Percentiles rank a stretch among this genome's conserved stretches.
phyloP scores from a whole-genome alignment of 1,140 invertebrate genomes.

The Atta cephalotes region DNA sequence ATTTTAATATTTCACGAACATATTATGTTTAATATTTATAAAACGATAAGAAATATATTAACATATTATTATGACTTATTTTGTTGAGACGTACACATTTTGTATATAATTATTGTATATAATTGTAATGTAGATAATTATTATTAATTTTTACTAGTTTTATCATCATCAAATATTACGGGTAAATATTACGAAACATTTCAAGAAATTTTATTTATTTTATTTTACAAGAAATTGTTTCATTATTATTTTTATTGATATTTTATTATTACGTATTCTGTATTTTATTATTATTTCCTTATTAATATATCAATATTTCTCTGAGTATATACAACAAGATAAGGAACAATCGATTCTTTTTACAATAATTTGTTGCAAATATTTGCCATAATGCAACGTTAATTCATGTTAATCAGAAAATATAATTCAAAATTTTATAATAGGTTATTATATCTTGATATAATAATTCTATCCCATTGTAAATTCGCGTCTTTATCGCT shows the following conservation, averaged over 20 bases:
- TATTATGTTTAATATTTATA: not conserved
- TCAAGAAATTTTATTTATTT: too few species aligned
- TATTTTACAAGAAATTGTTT: too few species aligned
- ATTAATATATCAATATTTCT: not conserved
- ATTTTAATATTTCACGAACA: not conserved
- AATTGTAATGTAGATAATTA: not conserved
- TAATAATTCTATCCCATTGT: not conserved
- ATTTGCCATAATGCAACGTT: not conserved
- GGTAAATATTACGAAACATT: not conserved
- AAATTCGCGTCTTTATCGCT: constrained; percentile 14
- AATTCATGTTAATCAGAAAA: not conserved
- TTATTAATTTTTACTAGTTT: not conserved
- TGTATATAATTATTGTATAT: not conserved
- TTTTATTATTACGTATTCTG: too few species aligned
- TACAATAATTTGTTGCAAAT: not conserved
- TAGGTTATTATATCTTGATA: not conserved
- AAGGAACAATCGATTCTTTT: not conserved
- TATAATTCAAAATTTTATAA: not conserved
- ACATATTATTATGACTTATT: not conserved
- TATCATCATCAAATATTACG: not conserved
- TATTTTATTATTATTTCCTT: too few species aligned
- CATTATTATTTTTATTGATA: too few species aligned
- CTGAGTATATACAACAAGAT: not conserved
- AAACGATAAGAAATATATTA: not conserved
- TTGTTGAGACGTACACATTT: not conserved